A percentile compares a stretch with the other conserved stretches of the same genome.
Conservation (phyloP, 1,140 invertebrate species). For the Drosophila melanogaster region DNA sequence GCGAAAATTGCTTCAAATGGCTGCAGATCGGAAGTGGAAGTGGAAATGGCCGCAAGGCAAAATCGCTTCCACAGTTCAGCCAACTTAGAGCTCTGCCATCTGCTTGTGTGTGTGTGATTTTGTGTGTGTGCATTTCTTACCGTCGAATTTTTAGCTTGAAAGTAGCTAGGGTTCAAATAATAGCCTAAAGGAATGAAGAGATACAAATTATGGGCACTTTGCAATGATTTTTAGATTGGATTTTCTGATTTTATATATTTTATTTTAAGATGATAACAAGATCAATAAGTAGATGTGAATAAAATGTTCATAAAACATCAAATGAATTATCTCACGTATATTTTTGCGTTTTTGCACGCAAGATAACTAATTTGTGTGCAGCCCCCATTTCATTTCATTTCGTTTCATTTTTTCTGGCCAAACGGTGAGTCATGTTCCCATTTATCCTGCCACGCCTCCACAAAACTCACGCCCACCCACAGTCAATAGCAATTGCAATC, state of each 20-base stretch:
- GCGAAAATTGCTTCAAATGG: constrained; percentile 70
- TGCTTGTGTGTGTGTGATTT: no score
- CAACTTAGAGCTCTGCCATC: constrained; percentile 8
- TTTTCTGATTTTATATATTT: no score
- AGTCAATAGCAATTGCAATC: constrained; percentile 49
- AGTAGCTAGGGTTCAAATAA: background rate
- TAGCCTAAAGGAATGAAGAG: no score
- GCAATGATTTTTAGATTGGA: no score
- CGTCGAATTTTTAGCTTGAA: constrained; percentile 1
- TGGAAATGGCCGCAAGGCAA: constrained; percentile 60
- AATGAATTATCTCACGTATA: no score
- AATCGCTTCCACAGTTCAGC: constrained; percentile 45
- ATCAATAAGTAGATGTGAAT: no score
- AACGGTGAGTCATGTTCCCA: background rate
- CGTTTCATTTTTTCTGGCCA: constrained; percentile 3
- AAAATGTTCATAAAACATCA: no score
- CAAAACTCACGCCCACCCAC: background rate
- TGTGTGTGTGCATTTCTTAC: background rate
- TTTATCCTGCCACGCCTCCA: background rate
- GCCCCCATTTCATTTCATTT: no score
- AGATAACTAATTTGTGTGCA: no score
- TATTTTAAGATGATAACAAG: no score
- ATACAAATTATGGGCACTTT: no score
- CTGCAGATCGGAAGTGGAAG: constrained; percentile 59
- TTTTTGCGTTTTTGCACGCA: no score